Conservation (phyloP, 2,797 vertebrate genomes). For the Peromyscus eremicus region DNA sequence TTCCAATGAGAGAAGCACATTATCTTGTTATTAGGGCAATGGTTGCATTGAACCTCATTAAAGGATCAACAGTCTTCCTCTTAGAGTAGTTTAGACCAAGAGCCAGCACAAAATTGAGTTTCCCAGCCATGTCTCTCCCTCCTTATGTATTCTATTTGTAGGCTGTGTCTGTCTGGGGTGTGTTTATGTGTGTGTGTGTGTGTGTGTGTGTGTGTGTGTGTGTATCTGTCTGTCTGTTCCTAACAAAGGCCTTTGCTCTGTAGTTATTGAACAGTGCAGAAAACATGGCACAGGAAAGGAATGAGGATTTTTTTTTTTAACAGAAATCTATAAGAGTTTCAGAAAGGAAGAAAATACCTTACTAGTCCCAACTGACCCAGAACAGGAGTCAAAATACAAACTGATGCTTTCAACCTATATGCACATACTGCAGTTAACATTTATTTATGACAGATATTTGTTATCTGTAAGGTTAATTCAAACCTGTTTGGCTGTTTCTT, state of each 20-base stretch:
- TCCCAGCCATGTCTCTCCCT: not conserved
- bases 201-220: not conserved
- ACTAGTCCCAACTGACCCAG: too few species aligned
- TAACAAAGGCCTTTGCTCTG: not conserved
- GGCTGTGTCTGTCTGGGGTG: not conserved
- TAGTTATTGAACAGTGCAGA: not conserved
- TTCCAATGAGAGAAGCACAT: not conserved
- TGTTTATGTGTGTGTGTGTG: not conserved
- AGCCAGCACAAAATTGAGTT: not conserved
- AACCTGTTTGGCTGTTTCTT: not conserved
- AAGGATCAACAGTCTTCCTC: not conserved
- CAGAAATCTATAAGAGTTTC: not conserved
- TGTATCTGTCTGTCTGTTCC: not conserved
- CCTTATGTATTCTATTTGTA: too few species aligned
- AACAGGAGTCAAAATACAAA: not conserved
- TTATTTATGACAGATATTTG: not conserved
- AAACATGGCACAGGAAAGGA: not conserved
- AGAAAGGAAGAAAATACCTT: not conserved
- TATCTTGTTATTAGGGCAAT: not conserved
- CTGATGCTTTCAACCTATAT: not conserved
- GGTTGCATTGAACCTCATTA: fast-evolving
- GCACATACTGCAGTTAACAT: not conserved
- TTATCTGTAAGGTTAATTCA: not conserved
- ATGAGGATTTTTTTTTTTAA: not conserved
- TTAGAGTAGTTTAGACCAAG: not conserved